Evolutionary conservation across 2,888 invertebrate genomes (phyloP).

Genomic region (Scaptomyza cyrtandrae): DNA sequence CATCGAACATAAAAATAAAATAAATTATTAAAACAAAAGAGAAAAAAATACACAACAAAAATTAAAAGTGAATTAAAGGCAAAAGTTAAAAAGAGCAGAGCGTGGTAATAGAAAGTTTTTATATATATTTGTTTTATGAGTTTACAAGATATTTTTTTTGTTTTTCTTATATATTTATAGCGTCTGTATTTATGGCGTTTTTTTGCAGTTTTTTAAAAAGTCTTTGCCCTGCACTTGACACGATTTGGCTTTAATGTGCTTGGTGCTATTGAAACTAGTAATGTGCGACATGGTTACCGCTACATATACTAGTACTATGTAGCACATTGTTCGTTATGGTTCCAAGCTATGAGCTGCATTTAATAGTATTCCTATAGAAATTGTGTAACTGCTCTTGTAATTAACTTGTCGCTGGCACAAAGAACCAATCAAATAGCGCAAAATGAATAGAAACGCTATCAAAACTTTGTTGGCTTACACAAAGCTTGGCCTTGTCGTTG

Average conservation of each 20-base stretch:
- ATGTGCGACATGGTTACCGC: not conserved
- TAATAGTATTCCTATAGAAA: constrained; percentile 9
- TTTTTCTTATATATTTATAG: constrained; percentile 40
- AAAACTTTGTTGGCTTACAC: constrained; percentile 64
- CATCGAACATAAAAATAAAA: constrained; percentile 43
- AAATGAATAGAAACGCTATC: constrained; percentile 55
- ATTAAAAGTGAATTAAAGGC: constrained; percentile 80
- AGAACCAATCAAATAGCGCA: constrained; percentile 46
- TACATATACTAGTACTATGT: not conserved
- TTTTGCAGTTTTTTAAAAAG: constrained; percentile 18
- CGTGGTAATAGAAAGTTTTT: constrained; percentile 81
- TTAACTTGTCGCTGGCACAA: constrained; percentile 35
- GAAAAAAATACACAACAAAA: constrained; percentile 44
- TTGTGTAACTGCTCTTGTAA: constrained; percentile 28
- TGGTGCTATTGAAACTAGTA: not conserved
- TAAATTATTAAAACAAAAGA: constrained; percentile 20
- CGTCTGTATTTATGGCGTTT: constrained; percentile 45
- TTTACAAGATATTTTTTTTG: constrained; percentile 57
- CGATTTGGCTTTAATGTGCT: constrained; percentile 57
- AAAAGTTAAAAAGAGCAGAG: constrained; percentile 87
- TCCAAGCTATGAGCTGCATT: constrained; percentile 3
- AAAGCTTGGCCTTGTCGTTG: constrained; percentile 40
- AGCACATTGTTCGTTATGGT: not conserved
- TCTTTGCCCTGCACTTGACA: constrained; percentile 30
- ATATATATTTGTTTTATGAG: constrained; percentile 71